Conservation (phyloP, 2,888 invertebrate species). For the Dendrolimus pini region DNA sequence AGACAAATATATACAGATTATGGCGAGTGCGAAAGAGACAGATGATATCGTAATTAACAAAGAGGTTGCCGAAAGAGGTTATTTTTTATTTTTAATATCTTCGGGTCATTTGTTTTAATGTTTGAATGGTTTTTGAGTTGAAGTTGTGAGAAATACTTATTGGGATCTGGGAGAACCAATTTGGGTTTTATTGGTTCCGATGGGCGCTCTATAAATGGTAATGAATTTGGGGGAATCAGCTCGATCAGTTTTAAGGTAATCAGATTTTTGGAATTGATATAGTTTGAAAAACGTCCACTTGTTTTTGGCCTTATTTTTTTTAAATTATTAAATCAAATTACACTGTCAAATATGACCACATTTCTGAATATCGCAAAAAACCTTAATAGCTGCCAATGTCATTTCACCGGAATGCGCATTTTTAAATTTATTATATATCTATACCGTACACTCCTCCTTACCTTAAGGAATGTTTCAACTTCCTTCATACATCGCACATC, state of each 20-base stretch:
- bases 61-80: conserved; percentile 63
- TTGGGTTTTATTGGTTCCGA: conserved; percentile 14
- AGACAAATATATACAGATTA: conserved; percentile 17
- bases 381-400: no score
- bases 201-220: not conserved
- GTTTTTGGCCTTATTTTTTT: no score
- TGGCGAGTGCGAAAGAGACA: conserved; percentile 20
- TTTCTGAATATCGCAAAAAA: no score
- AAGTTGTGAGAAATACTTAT: conserved; percentile 47
- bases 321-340: no score
- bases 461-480: no score
- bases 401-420: no score
- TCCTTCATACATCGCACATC: no score
- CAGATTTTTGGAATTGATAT: not conserved
- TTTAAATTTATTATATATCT: no score
- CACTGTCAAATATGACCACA: no score
- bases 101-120: conserved; percentile 55
- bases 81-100: conserved; percentile 43
- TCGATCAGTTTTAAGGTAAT: not conserved
- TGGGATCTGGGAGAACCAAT: conserved; percentile 21
- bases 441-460: no score
- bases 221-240: not conserved
- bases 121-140: conserved; percentile 32
- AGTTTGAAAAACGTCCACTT: no score
- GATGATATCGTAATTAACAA: conserved; percentile 55